Base-by-base conservation (phyloP, 92 coral and sea anemone genomes). In the Meandrina meandrites region DNA sequence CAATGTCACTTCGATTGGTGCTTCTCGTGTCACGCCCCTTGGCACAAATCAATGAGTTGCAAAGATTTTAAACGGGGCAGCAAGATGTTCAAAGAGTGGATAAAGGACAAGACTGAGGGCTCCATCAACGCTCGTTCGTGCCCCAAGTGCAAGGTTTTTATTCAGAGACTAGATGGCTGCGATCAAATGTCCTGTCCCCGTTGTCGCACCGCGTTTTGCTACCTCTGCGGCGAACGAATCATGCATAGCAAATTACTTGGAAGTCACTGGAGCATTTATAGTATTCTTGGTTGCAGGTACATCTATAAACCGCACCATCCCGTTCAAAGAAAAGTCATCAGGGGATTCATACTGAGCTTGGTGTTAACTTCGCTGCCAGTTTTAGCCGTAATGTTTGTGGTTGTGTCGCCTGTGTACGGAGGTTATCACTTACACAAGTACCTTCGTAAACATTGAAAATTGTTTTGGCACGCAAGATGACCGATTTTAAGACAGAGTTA, bases 141-240 rank as follows among this genome's bases (percentile, higher is more conserved):
- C 42, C 89, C 89, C 28, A 86, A 72, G 31, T 86, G 89, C 80
- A 80, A 73, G 21, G 74, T 86, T 8, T 79, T 86, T 50, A 86
- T 86, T 19, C 89, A 86, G 67, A 69, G 89, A 42, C 51, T 34
- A 10, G 89, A 79, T 11, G 89, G 89, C 19, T 86, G 89, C 51
- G 85, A 86, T 68, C 89, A 86, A 11, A 86, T 86, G 89, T 68
- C 89, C 19, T 86, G 89, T 8, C 89, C 89, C 10, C 79, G 89
- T 10, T 86, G 89, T 35, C 78, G 76, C 19, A 72, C 89, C 21
- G 8, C 21, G 78, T 86, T 86, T 47, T 86, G 89, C 53, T 86
- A 79, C 57, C 85, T 86, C 30, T 86, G 89, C 58, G 89, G 89
- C 14, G 71, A 86, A 45, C 34, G 73, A 53, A 80, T 86, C 80